Base-by-base conservation (phyloP, 1,140 invertebrate genomes). In the Samia ricini region DNA sequence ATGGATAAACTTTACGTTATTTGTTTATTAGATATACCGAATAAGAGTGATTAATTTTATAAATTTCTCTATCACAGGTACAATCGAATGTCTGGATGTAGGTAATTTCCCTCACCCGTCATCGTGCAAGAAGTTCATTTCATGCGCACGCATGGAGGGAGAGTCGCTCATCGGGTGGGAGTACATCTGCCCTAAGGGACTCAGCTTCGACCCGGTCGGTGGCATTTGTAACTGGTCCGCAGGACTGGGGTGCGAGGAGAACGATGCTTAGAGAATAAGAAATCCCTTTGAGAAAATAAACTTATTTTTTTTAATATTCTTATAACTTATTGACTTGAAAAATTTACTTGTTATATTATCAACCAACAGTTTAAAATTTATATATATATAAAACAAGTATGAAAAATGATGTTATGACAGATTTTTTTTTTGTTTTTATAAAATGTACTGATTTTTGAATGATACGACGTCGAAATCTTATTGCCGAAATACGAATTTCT, bases 151-250 rank as follows among this genome's bases (percentile, higher is more conserved):
- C 79, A 95, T 96, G 90, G 95, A 96, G 54, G 95, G 93, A 71
- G 94, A 94, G 29, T 91, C 93, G 20, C 92, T 96, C 0, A 84
- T 96, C 0, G 96, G 95, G 2, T 97, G 95, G 93, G 96, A 96
- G 66, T 97, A 97, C 83, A 95, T 95, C 0, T 98, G 96, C 81
- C 96, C 96, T 0, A 94, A 94, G 61, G 94, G 94, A 22, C 88
- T 97, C 0, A 95, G 95, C 60, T 98, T 96, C 79, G 96, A 97
- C 85, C 96, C 96, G 0, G 93, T 97, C 4, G 96, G 96, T 18
- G 96, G 96, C 20, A 97, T 97, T 67, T 98, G 97, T 78, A 97
- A 97, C 81, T 97, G 96, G 96, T 94, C 95, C 0, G 93, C 94
- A 4, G 95, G 94, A 3, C 87, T 95, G 26, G 94, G 94, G 8